A percentile compares a stretch with the other conserved stretches of the same genome.
Evolutionary conservation across 2,888 invertebrate species (phyloP).

Genomic region (Arrhopalites spinosus): DNA sequence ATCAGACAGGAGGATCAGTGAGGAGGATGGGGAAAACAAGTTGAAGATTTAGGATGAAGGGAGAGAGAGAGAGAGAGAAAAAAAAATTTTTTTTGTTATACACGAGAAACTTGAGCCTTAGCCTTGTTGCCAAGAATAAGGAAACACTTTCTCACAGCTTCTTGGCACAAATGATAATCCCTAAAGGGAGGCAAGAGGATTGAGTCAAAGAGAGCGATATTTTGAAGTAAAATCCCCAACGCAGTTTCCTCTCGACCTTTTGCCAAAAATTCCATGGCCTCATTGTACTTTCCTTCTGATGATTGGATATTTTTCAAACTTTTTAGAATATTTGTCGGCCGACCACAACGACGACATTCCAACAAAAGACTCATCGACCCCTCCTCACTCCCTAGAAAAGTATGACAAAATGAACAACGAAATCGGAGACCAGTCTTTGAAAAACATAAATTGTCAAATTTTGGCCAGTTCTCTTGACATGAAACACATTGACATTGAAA

Average conservation of each 20-base stretch:
- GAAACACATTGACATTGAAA: constrained; percentile 75
- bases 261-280: constrained; percentile 51
- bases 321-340: constrained; percentile 52
- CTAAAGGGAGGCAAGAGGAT: constrained; percentile 73
- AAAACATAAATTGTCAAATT: background rate
- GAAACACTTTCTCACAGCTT: constrained; percentile 71
- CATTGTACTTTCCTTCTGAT: constrained; percentile 49
- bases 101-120: background rate
- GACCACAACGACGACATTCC: constrained; percentile 45
- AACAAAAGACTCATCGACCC: constrained; percentile 48
- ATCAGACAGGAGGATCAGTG: background rate
- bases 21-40: background rate
- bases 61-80: background rate
- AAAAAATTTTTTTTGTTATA: background rate
- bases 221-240: constrained; percentile 50
- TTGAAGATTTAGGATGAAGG: constrained; percentile 1
- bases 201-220: constrained; percentile 51
- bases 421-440: constrained; percentile 41
- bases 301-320: constrained; percentile 52
- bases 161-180: constrained; percentile 76
- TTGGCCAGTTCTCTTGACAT: constrained; percentile 77
- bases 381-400: constrained; percentile 44
- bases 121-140: constrained; percentile 68
- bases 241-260: constrained; percentile 57
- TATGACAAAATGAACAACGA: constrained; percentile 52